These are phyloP conservation scores for Threskiornis aethiopicus DNA, from an alignment of 2,797 vertebrate genomes.

Conservation along the genomic window DNA sequence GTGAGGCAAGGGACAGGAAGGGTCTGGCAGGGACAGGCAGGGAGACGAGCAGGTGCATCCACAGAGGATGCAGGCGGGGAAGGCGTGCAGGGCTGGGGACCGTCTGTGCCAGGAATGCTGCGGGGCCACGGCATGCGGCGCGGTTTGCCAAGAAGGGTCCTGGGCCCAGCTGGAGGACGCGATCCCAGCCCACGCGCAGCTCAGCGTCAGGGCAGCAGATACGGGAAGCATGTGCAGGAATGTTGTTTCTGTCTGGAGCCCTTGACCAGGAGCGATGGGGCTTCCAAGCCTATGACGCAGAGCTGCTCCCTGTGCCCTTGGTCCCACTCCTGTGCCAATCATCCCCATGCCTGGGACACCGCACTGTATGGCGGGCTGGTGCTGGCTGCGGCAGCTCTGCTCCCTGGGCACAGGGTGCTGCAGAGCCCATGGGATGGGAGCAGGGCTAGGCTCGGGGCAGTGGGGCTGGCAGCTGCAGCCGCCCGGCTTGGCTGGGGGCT, in stretches of 20 bases:
- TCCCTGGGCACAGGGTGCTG: neutral
- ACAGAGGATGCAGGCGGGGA: neutral
- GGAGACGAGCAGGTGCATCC: neutral
- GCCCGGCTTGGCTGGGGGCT: neutral
- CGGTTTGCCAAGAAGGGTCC: neutral
- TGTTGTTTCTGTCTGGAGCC: conserved; percentile 64
- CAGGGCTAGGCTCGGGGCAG: neutral
- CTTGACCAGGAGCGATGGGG: neutral
- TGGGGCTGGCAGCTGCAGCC: neutral
- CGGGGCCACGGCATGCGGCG: rapidly evolving
- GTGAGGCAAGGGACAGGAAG: neutral
- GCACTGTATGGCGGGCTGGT: rapidly evolving
- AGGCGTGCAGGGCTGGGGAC: rapidly evolving
- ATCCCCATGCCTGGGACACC: rapidly evolving
- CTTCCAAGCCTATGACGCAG: neutral
- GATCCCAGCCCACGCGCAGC: neutral
- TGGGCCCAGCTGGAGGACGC: conserved; percentile 14
- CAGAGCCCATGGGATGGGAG: neutral
- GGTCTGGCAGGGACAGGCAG: neutral
- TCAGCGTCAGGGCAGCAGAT: neutral
- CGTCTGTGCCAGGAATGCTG: rapidly evolving
- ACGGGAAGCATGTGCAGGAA: conserved; percentile 31
- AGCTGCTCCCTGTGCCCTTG: neutral
- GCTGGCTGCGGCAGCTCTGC: neutral
- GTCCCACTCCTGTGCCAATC: neutral